phyloP scores from a whole-genome alignment of 2,888 invertebrate species.

The Anthophora plumipes region DNA sequence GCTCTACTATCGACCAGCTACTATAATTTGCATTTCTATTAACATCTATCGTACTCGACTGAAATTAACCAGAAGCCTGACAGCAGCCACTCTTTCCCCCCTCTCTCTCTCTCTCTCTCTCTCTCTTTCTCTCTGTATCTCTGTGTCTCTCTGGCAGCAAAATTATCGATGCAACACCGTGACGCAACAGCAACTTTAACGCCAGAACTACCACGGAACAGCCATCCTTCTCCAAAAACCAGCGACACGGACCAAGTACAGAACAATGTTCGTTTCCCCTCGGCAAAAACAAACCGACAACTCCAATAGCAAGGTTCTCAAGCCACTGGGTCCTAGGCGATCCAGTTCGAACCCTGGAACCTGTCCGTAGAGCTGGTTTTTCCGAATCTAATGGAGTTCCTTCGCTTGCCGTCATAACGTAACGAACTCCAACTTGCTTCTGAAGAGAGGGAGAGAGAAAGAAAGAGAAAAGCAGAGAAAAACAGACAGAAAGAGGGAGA shows the following conservation, averaged over 20 bases:
- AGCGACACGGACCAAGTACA: constrained; percentile 9
- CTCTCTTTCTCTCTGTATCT: no score
- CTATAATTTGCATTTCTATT: no score
- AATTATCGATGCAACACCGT: background rate
- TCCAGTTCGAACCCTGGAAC: background rate
- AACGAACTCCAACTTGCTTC: constrained; percentile 39
- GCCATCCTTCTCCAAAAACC: constrained; percentile 8
- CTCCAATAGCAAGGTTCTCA: constrained; percentile 8
- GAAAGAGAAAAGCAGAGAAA: no score
- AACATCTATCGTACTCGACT: no score
- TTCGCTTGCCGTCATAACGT: constrained; percentile 48
- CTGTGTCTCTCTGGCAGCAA: no score
- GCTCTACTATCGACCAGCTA: no score
- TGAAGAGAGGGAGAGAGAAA: no score
- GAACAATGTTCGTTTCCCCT: constrained; percentile 5
- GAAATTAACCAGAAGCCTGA: no score
- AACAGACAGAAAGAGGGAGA: no score
- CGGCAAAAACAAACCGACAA: constrained; percentile 18
- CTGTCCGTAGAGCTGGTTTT: constrained; percentile 28
- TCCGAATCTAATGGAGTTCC: constrained; percentile 54
- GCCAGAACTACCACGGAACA: background rate
- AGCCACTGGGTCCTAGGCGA: background rate
- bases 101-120: no score
- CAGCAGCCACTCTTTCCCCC: no score
- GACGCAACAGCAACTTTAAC: background rate